phyloP scores from a whole-genome alignment of 2,113 vertebrate species.

The Acrocephalus kingi region DNA sequence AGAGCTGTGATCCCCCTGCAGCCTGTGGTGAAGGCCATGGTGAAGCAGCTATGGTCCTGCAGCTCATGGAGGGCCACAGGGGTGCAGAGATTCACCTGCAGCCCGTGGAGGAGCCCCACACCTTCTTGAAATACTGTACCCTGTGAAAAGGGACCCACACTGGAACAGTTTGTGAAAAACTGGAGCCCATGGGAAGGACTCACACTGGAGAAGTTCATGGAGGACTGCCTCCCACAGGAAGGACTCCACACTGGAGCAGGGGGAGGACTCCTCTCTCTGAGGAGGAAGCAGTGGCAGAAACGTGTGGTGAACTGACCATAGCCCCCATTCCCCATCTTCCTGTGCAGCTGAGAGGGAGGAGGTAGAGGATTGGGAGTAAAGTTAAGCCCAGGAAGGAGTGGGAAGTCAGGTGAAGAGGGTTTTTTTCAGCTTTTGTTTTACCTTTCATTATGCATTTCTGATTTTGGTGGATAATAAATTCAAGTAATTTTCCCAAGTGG shows the following conservation, averaged over 20 bases:
- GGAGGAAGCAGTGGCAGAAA: neutral
- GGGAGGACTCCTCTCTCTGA: neutral
- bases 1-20: neutral
- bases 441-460: neutral
- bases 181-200: neutral
- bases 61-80: neutral
- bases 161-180: neutral
- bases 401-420: rapidly evolving
- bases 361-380: neutral
- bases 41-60: neutral
- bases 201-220: neutral
- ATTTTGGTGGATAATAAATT: neutral
- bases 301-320: neutral
- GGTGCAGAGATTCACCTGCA: neutral
- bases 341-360: neutral
- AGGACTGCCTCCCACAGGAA: neutral
- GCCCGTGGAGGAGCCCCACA: rapidly evolving
- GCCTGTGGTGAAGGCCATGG: neutral
- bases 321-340: neutral
- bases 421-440: neutral
- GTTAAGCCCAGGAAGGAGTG: neutral
- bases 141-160: neutral
- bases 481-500: neutral
- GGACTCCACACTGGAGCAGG: no score
- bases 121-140: neutral